Evolutionary conservation across 1,140 invertebrate species (phyloP).

Genomic region (Zaprionus capensis): DNA sequence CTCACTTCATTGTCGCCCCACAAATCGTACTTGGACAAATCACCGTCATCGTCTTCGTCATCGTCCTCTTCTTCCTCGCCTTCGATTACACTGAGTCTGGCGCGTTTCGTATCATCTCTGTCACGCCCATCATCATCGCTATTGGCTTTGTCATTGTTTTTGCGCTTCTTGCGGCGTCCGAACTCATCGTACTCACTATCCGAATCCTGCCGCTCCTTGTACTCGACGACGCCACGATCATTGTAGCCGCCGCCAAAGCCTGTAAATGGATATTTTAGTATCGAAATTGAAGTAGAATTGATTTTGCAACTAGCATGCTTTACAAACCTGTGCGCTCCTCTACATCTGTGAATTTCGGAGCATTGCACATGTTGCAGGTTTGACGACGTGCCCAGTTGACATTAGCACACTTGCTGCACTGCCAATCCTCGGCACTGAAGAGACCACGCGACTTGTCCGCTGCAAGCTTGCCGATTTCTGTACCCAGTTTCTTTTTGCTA

Average conservation of each 20-base stretch:
- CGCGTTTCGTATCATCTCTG: constrained; percentile 81
- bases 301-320: not conserved
- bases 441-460: constrained; percentile 99
- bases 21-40: constrained; percentile 93
- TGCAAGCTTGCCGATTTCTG: constrained; percentile 98
- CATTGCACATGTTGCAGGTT: constrained; percentile 99
- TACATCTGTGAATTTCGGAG: constrained; percentile 97
- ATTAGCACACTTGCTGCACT: constrained; percentile 99
- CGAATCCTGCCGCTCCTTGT: constrained; percentile 93
- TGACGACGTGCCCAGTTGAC: constrained; percentile 99
- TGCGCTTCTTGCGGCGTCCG: constrained; percentile 93
- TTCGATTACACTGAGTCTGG: constrained; percentile 77
- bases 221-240: constrained; percentile 96
- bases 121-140: constrained; percentile 53
- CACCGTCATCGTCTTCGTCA: constrained; percentile 89
- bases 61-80: constrained; percentile 85
- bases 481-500: constrained; percentile 94
- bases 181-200: constrained; percentile 98
- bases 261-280: constrained; percentile 9
- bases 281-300: not conserved
- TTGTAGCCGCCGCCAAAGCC: constrained; percentile 96
- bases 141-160: constrained; percentile 75
- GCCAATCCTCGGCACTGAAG: constrained; percentile 99
- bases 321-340: constrained; percentile 88
- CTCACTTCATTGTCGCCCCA: constrained; percentile 87